Percentiles rank a stretch among this genome's conserved stretches.
Conservation (phyloP, 2,888 invertebrate species). For the Lampropteryx suffumata region DNA sequence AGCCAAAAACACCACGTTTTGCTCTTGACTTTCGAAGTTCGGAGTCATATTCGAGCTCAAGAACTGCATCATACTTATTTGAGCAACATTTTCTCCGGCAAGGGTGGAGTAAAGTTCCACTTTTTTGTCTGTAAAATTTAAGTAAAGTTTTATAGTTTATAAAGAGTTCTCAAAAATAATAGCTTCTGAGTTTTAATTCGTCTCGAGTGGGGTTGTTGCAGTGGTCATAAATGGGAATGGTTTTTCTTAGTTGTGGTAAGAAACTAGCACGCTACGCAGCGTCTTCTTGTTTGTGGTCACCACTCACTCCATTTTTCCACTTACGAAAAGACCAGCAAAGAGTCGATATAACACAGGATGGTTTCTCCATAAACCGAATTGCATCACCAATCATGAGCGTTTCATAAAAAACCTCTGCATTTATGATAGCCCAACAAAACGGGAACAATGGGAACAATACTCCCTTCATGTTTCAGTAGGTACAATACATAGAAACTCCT, state of each 20-base stretch:
- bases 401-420: constrained; percentile 41
- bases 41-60: constrained; percentile 40
- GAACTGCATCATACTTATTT: constrained; percentile 49
- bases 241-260: too few relatives aligned
- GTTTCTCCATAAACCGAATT: constrained; percentile 51
- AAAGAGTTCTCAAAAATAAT: too few relatives aligned
- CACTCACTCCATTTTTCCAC: too few relatives aligned
- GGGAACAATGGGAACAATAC: constrained; percentile 22
- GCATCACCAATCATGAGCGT: constrained; percentile 51
- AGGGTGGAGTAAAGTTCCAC: constrained; percentile 47
- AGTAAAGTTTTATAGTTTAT: too few relatives aligned
- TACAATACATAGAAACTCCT: constrained; percentile 10
- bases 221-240: too few relatives aligned
- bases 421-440: constrained; percentile 30
- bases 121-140: constrained; percentile 50
- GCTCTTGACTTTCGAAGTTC: constrained; percentile 45
- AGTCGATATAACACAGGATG: constrained; percentile 53
- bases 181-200: too few relatives aligned
- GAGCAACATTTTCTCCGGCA: constrained; percentile 39
- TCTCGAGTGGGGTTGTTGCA: too few relatives aligned
- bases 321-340: constrained; percentile 61
- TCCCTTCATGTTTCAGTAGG: constrained; percentile 27
- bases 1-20: constrained; percentile 55
- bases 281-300: too few relatives aligned
- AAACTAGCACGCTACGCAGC: too few relatives aligned